Conservation (phyloP, 2,113 vertebrate species). For the Apistogramma diplotaenia region DNA sequence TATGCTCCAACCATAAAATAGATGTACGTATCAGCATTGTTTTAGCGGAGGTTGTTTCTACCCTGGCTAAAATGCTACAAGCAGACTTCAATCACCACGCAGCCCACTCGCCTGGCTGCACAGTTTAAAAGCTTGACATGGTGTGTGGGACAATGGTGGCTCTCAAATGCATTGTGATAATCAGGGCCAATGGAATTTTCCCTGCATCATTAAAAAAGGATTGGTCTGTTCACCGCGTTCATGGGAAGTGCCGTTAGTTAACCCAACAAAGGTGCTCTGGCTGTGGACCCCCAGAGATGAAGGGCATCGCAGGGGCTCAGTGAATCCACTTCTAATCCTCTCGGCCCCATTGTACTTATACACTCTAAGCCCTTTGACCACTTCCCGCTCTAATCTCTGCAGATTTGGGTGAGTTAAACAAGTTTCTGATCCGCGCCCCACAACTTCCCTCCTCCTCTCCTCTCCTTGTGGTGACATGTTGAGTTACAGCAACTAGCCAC, state of each 20-base stretch:
- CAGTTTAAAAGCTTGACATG: slow-evolving; percentile 59
- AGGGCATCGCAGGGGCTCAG: slow-evolving; percentile 60
- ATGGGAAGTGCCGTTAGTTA: slow-evolving; percentile 70
- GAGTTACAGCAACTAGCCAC: neutral
- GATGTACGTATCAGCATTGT: slow-evolving; percentile 37
- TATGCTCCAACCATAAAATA: slow-evolving; percentile 27
- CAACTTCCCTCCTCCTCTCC: neutral
- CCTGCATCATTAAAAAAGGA: slow-evolving; percentile 77
- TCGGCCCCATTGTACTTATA: slow-evolving; percentile 58
- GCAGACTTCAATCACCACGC: slow-evolving; percentile 51
- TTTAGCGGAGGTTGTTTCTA: slow-evolving; percentile 14
- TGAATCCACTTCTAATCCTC: slow-evolving; percentile 66
- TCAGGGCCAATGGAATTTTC: slow-evolving; percentile 69
- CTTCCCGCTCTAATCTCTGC: slow-evolving; percentile 68
- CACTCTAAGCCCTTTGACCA: slow-evolving; percentile 62
- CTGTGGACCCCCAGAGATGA: slow-evolving; percentile 68
- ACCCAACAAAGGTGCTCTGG: slow-evolving; percentile 69
- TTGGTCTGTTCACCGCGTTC: slow-evolving; percentile 55
- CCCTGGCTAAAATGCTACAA: neutral
- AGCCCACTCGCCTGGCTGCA: slow-evolving; percentile 60
- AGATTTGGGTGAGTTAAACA: slow-evolving; percentile 64
- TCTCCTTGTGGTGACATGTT: slow-evolving; percentile 9
- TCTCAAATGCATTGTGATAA: slow-evolving; percentile 52
- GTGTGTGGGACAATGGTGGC: slow-evolving; percentile 60
- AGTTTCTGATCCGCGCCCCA: slow-evolving; percentile 44